A percentile compares a stretch with the other conserved stretches of the same genome.
Conservation (phyloP, 2,797 vertebrate species). For the Mus minutoides region DNA sequence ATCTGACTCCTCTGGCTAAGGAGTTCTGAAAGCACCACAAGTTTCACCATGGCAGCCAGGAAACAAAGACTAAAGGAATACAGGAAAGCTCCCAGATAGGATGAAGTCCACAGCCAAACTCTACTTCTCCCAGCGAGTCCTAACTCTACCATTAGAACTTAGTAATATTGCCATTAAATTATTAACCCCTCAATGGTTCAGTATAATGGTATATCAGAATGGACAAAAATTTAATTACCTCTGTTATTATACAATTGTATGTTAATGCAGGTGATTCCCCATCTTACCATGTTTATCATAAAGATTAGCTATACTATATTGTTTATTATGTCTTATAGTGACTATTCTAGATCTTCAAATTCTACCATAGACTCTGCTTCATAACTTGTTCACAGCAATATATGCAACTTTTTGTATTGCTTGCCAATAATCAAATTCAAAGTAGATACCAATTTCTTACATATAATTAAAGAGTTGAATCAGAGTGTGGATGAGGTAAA, state of each 20-base stretch:
- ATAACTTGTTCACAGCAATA: background rate
- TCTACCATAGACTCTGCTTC: background rate
- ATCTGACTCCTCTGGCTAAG: background rate
- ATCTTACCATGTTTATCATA: background rate
- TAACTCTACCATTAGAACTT: background rate
- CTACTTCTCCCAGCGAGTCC: background rate
- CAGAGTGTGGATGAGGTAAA: too few relatives aligned
- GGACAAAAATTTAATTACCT: background rate
- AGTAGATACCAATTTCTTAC: background rate
- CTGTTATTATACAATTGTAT: background rate
- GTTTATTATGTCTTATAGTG: background rate
- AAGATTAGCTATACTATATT: background rate
- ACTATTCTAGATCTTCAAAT: background rate
- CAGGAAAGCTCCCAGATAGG: too few relatives aligned
- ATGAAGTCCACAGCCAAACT: background rate
- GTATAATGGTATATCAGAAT: background rate
- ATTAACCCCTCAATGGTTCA: background rate
- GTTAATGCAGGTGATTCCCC: background rate
- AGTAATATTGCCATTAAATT: background rate
- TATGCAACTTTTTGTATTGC: background rate
- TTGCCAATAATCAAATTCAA: background rate
- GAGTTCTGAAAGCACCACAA: background rate
- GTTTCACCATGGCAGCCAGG: background rate
- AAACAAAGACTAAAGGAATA: background rate
- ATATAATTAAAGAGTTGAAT: background rate